A percentile compares a stretch with the other conserved stretches of the same genome.
phyloP scores from a whole-genome alignment of 2,113 vertebrate genomes.

The Scalopus aquaticus region DNA sequence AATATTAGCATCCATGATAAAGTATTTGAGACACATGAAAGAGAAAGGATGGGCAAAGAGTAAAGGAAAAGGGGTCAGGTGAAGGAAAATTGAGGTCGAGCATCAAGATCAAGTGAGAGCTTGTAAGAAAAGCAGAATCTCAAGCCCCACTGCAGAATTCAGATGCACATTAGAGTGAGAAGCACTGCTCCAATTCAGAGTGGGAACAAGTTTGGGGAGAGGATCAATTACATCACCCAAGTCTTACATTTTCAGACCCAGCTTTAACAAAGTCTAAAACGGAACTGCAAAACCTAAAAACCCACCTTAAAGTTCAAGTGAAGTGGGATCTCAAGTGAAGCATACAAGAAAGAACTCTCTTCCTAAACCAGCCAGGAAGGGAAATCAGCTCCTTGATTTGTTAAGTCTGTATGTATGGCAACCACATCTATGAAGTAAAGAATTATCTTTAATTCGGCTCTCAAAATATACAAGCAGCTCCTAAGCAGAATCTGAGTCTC shows the following conservation, averaged over 20 bases:
- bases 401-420: neutral
- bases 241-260: neutral
- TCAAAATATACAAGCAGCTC: neutral
- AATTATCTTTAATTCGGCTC: neutral
- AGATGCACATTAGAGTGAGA: neutral
- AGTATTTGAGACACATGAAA: neutral
- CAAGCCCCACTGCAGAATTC: neutral
- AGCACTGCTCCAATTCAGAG: neutral
- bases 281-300: slow-evolving; percentile 47
- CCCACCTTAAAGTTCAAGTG: neutral
- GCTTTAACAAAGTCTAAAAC: slow-evolving; percentile 2
- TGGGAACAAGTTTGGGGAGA: neutral
- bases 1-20: neutral
- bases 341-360: neutral
- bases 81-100: neutral
- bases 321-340: neutral
- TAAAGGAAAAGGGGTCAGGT: neutral
- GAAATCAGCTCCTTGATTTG: neutral
- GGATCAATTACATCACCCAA: neutral
- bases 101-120: neutral
- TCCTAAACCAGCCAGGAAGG: neutral
- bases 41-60: neutral
- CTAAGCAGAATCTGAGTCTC: slow-evolving; percentile 14
- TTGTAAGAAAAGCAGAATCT: neutral
- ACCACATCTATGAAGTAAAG: neutral